A percentile compares a stretch with the other conserved stretches of the same genome.
These are phyloP conservation scores for Sylvia atricapilla DNA, from an alignment of 2,113 vertebrate genomes.

Conservation along the genomic window DNA sequence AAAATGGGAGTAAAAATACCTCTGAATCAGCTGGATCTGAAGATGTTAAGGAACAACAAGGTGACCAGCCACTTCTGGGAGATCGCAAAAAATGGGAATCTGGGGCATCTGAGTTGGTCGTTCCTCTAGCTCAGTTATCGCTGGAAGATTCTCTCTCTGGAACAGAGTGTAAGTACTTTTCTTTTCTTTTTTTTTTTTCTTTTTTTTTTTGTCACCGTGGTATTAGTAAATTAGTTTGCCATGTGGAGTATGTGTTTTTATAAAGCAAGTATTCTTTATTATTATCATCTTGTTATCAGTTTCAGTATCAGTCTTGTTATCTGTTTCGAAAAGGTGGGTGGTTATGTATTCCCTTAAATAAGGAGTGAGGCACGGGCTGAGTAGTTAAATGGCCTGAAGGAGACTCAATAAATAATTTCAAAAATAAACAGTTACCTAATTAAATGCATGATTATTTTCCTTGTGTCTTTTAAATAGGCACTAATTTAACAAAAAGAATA, in stretches of 20 bases:
- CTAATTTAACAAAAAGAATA: not conserved
- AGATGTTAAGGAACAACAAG: slow-evolving; percentile 60
- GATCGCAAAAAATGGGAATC: slow-evolving; percentile 92
- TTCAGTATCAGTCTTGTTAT: no score
- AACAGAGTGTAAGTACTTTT: slow-evolving; percentile 73
- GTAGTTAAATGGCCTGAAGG: not conserved
- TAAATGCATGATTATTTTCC: not conserved
- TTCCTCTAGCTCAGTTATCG: slow-evolving; percentile 80
- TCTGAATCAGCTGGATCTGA: slow-evolving; percentile 33
- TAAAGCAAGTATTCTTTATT: not conserved
- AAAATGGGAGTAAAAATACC: not conserved
- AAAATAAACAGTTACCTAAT: not conserved
- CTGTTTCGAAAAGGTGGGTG: not conserved
- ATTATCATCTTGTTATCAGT: not conserved
- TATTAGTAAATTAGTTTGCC: not conserved
- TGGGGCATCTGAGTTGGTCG: slow-evolving; percentile 73
- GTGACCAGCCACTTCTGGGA: slow-evolving; percentile 54
- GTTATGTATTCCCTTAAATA: not conserved
- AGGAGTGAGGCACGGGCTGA: not conserved
- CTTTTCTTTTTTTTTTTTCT: not conserved
- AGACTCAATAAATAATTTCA: not conserved
- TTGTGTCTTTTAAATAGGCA: not conserved
- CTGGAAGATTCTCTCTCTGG: slow-evolving; percentile 78
- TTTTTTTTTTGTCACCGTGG: not conserved
- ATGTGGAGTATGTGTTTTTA: not conserved